These are phyloP conservation scores for Gobius niger DNA, from an alignment of 2,113 vertebrate genomes.

Conservation along the genomic window DNA sequence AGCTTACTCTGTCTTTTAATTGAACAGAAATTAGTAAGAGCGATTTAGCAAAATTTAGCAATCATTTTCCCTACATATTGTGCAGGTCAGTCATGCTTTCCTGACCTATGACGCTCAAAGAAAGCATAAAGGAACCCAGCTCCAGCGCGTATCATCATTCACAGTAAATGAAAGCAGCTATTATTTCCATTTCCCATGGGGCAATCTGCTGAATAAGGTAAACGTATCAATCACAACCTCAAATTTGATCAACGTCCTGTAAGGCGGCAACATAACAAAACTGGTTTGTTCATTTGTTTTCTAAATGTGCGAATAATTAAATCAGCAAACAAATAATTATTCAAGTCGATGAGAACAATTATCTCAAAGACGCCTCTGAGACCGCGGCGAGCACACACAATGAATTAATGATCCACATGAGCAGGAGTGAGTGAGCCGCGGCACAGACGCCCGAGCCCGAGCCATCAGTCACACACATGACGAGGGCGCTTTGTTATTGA, in stretches of 20 bases:
- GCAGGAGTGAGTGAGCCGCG: slow-evolving; percentile 76
- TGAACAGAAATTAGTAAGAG: no score
- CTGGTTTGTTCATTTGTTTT: slow-evolving; percentile 71
- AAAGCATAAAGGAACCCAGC: slow-evolving; percentile 23
- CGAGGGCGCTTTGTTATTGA: no score
- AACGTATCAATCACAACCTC: background rate
- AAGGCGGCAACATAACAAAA: slow-evolving; percentile 16
- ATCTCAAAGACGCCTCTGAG: slow-evolving; percentile 81
- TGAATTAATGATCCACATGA: slow-evolving; percentile 80
- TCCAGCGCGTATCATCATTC: slow-evolving; percentile 28
- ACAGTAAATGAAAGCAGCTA: slow-evolving; percentile 21
- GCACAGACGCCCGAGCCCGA: slow-evolving; percentile 22
- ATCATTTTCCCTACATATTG: slow-evolving; percentile 39
- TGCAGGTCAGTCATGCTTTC: slow-evolving; percentile 61
- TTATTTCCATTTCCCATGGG: slow-evolving; percentile 31
- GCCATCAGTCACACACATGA: no score
- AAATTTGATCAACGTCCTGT: slow-evolving; percentile 18
- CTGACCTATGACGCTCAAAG: slow-evolving; percentile 54
- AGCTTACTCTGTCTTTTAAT: no score
- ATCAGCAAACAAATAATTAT: slow-evolving; percentile 85
- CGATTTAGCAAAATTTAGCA: no score
- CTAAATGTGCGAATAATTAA: slow-evolving; percentile 80
- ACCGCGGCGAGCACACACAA: slow-evolving; percentile 77
- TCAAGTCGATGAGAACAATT: slow-evolving; percentile 85
- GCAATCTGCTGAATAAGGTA: slow-evolving; percentile 10